phyloP scores from a whole-genome alignment of 2,888 invertebrate genomes.

The Acrocera orbiculus region DNA sequence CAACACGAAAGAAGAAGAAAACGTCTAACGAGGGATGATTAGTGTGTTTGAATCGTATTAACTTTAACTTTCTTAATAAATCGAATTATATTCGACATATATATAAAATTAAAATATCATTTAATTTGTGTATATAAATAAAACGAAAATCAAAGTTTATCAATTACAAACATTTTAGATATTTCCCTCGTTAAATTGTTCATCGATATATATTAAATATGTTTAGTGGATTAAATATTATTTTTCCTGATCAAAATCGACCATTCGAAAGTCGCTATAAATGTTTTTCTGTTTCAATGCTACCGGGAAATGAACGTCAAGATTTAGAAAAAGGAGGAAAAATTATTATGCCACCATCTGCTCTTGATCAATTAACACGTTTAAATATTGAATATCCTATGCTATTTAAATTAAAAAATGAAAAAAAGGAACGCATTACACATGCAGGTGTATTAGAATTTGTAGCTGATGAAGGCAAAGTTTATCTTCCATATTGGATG shows the following conservation, averaged over 20 bases:
- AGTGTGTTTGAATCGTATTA: too few species aligned
- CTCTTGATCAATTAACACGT: conserved; percentile 77
- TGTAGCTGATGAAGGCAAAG: conserved; percentile 95
- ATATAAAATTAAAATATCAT: too few species aligned
- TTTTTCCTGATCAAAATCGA: conserved; percentile 69
- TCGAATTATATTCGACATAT: too few species aligned
- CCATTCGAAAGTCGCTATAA: conserved; percentile 71
- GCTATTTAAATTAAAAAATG: conserved; percentile 90
- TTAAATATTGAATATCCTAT: conserved; percentile 96
- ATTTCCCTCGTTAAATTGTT: too few species aligned
- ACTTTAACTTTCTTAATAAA: too few species aligned
- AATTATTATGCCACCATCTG: conserved; percentile 98
- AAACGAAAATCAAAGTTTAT: too few species aligned
- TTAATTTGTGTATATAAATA: too few species aligned
- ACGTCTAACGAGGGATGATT: too few species aligned
- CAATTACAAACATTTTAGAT: too few species aligned
- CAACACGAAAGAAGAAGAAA: too few species aligned
- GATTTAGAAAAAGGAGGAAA: conserved; percentile 94
- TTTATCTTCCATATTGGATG: conserved; percentile 99
- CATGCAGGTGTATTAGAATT: conserved; percentile 97
- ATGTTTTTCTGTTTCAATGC: conserved; percentile 89
- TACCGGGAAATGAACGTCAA: conserved; percentile 81
- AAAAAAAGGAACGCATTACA: conserved; percentile 64
- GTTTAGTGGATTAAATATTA: conserved; percentile 66
- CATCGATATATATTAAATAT: too few species aligned